Conservation (phyloP, 2,888 invertebrate species). For the Microplitis deprimator region DNA sequence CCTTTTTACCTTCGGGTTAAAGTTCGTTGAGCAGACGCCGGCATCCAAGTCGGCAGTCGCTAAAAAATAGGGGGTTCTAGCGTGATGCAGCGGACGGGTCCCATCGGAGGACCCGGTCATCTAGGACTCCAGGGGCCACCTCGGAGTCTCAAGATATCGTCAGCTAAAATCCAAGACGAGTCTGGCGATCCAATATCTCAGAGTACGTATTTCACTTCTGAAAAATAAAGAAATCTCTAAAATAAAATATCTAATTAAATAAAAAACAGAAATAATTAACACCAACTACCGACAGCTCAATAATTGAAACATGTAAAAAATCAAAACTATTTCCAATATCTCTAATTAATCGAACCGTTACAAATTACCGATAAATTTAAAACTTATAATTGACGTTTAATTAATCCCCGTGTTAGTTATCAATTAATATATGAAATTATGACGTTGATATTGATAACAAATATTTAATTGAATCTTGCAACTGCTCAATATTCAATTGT, state of each 20-base stretch:
- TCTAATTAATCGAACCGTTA: not conserved
- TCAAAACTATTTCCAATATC: not conserved
- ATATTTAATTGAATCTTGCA: not conserved
- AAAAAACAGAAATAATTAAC: no score
- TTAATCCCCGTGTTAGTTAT: not conserved
- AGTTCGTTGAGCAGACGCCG: slow-evolving; percentile 54
- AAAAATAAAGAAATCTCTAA: not conserved
- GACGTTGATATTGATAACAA: not conserved
- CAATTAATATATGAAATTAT: not conserved
- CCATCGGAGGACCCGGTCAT: slow-evolving; percentile 70
- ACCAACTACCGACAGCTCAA: no score
- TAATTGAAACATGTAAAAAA: not conserved
- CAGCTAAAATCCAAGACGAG: slow-evolving; percentile 67
- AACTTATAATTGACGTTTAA: not conserved
- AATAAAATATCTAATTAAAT: no score
- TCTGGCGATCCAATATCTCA: slow-evolving; percentile 65
- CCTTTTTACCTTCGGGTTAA: not conserved
- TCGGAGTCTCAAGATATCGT: slow-evolving; percentile 68
- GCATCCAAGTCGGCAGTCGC: slow-evolving; percentile 42
- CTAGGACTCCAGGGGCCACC: slow-evolving; percentile 69
- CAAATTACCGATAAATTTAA: not conserved
- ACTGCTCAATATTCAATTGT: not conserved
- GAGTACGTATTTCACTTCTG: slow-evolving; percentile 58
- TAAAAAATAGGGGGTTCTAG: slow-evolving; percentile 64
- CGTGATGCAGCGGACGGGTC: slow-evolving; percentile 65